Evolutionary conservation across 2,888 invertebrate species (phyloP).

Genomic region (Gymnoscelis rufifasciata): DNA sequence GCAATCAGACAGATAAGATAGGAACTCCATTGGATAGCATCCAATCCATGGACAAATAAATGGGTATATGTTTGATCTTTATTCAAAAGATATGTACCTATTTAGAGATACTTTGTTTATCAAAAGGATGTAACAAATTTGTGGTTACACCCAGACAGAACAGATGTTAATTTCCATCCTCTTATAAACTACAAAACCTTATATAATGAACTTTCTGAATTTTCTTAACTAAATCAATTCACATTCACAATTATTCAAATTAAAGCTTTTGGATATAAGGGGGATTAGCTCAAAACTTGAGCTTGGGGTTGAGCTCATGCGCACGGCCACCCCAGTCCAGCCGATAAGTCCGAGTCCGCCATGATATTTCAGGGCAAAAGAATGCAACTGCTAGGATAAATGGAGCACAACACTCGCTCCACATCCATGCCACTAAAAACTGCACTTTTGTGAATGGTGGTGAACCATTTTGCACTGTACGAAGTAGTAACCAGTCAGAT

Average conservation of each 20-base stretch:
- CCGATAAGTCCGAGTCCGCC: conserved; percentile 95
- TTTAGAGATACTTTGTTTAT: too few species aligned
- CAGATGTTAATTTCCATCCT: too few species aligned
- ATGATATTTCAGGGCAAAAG: conserved; percentile 92
- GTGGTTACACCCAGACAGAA: too few species aligned
- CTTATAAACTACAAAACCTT: too few species aligned
- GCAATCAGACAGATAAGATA: too few species aligned
- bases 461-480: conserved; percentile 93
- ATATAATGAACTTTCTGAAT: conserved; percentile 2
- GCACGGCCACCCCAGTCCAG: conserved; percentile 97
- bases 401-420: conserved; percentile 94
- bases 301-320: conserved; percentile 89
- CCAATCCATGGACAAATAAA: too few species aligned
- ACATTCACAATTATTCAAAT: conserved; percentile 43
- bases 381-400: conserved; percentile 93
- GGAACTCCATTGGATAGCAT: too few species aligned
- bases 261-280: conserved; percentile 60
- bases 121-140: too few species aligned
- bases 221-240: conserved; percentile 1
- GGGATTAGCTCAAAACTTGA: conserved; percentile 77
- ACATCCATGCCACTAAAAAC: conserved; percentile 96
- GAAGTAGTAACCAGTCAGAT: conserved; percentile 95
- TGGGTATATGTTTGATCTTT: too few species aligned
- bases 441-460: conserved; percentile 96
- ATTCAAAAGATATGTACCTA: too few species aligned